phyloP scores from a whole-genome alignment of 2,113 vertebrate species.

The Helogale parvula region DNA sequence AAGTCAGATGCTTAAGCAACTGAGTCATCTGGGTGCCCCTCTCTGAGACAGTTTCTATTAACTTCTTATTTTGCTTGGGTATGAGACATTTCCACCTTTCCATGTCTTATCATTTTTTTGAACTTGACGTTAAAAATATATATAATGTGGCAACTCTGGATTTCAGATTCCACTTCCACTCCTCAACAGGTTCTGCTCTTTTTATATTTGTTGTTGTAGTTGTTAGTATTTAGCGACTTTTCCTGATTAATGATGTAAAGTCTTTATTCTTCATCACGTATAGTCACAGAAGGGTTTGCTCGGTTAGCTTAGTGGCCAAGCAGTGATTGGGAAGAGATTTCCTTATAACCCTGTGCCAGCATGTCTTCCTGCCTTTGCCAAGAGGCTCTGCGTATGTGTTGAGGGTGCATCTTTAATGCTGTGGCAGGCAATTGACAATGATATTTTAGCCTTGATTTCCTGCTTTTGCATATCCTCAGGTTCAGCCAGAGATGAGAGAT shows the following conservation, averaged over 20 bases:
- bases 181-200: background rate
- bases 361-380: background rate
- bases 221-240: background rate
- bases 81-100: background rate
- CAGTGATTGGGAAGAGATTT: background rate
- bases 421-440: background rate
- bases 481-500: background rate
- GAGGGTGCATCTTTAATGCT: background rate
- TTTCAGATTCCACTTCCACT: background rate
- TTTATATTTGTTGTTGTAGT: background rate
- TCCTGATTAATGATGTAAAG: background rate
- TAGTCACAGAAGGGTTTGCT: background rate
- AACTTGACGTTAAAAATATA: background rate
- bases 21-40: too few species aligned
- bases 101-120: background rate
- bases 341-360: background rate
- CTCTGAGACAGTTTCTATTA: background rate
- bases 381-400: background rate
- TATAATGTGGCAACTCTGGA: background rate
- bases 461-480: background rate
- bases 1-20: too few species aligned
- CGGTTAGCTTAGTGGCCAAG: background rate
- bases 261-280: background rate
- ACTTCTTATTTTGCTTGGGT: background rate
- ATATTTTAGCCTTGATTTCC: background rate